A percentile compares a stretch with the other conserved stretches of the same genome.
These are phyloP conservation scores for Hydropsyche tenuis DNA, from an alignment of 1,140 invertebrate species.

Conservation along the genomic window DNA sequence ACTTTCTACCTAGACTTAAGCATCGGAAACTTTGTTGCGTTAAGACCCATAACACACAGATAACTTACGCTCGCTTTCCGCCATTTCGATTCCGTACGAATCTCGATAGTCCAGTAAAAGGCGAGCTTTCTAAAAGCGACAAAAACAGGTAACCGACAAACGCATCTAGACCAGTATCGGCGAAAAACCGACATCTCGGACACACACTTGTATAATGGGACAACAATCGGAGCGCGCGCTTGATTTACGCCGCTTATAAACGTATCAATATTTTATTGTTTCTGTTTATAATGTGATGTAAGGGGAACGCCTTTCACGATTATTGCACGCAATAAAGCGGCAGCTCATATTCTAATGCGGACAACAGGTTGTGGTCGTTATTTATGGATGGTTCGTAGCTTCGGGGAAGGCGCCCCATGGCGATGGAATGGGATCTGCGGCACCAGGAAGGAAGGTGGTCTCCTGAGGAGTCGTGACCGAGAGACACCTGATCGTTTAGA, in stretches of 20 bases:
- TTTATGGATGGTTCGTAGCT: constrained; percentile 15
- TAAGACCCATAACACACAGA: too few species aligned
- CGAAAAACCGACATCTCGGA: too few species aligned
- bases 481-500: constrained; percentile 2
- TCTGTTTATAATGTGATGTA: constrained; percentile 37
- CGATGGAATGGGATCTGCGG: neutral
- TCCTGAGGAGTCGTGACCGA: neutral
- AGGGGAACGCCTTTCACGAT: constrained; percentile 41
- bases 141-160: too few species aligned
- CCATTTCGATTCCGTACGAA: too few species aligned
- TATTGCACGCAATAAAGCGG: constrained; percentile 41
- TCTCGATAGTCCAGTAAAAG: too few species aligned
- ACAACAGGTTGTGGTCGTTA: constrained; percentile 32
- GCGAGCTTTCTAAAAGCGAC: too few species aligned
- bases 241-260: constrained; percentile 31
- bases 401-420: constrained; percentile 8
- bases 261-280: constrained; percentile 41
- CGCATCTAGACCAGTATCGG: too few species aligned
- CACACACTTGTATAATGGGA: too few species aligned
- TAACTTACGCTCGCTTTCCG: too few species aligned
- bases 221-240: neutral
- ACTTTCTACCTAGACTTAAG: too few species aligned
- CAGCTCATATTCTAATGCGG: constrained; percentile 38
- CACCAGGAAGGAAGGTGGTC: constrained; percentile 13
- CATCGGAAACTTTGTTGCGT: too few species aligned